Base-by-base conservation (phyloP, 2,797 vertebrate genomes). In the Nyctibius grandis region DNA sequence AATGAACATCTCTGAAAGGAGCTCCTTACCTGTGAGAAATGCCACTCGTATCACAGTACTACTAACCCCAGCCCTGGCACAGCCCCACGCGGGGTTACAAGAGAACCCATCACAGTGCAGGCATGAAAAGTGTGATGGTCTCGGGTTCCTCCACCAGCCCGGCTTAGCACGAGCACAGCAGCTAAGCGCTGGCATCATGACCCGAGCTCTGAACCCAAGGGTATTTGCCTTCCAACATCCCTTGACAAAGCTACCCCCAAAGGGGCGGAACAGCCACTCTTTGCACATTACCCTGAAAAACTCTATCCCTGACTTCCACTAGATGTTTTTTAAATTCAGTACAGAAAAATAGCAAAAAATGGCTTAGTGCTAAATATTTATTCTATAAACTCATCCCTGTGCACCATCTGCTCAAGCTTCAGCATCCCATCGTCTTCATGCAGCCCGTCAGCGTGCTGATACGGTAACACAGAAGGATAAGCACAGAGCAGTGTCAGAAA, bases 281-380 rank as follows among this genome's bases (percentile, higher is more conserved):
- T 64, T 44, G 42, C 69, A 26, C 7, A 5, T 88, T 54, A 22
- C 42, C 42, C 50, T 15, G 54, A 77, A 65, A 86, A 64, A 85
- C 36, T 34, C 50, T 81, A 80, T 84, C 61, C 59, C 59, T 40
- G 59, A 75, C 59, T 65, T 75, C 33, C 15, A 29, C 54, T 45
- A 8, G 50, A 19, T 89, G 68, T 67, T 91, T 94, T 96, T 89
- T 34, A 88, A 90, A 95, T 84, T 90, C 83, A 59, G 74, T 54
- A 59, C 15, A 93, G 61, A 95, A 95, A 95, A 82, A 90, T 47
- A 90, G 93, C 50, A 89, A 82, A 88, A 77, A 50, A 25, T 12
- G 16, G 54, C 59, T 85, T 42, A 45, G 90, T 22, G 63, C 95
- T 96, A 94, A 96, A 93, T 96, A 93, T 95, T 96, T 96, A 94